phyloP scores from a whole-genome alignment of 2,888 invertebrate species.

The Euclidia mi region DNA sequence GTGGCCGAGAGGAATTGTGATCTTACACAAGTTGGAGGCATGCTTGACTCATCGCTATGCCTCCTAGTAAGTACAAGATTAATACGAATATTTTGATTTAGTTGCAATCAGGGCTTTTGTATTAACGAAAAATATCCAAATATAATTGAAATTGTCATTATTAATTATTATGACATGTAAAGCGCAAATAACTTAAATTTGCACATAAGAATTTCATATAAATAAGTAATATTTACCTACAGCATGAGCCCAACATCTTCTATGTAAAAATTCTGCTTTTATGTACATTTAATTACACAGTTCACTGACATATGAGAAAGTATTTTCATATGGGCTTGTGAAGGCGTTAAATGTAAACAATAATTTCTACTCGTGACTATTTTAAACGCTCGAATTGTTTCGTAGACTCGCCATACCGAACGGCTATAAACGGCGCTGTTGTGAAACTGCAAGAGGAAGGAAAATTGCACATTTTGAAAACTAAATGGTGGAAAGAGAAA shows the following conservation, averaged over 20 bases:
- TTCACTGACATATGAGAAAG: slow-evolving; percentile 21
- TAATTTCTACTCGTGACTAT: slow-evolving; percentile 11
- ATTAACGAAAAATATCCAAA: no score
- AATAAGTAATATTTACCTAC: no score
- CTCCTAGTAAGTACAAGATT: slow-evolving; percentile 92
- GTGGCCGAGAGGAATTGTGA: slow-evolving; percentile 97
- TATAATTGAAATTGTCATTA: no score
- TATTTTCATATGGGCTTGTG: slow-evolving; percentile 20
- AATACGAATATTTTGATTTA: no score
- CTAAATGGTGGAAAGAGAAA: slow-evolving; percentile 99
- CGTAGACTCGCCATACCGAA: slow-evolving; percentile 97
- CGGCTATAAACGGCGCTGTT: slow-evolving; percentile 98
- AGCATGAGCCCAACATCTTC: no score
- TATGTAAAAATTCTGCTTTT: no score
- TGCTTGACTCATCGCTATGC: slow-evolving; percentile 98
- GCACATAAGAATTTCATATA: no score
- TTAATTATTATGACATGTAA: no score
- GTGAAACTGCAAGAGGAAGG: slow-evolving; percentile 99
- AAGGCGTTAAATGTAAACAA: slow-evolving; percentile 2
- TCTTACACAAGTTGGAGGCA: slow-evolving; percentile 97
- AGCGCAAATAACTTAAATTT: no score
- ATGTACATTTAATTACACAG: slow-evolving; percentile 37
- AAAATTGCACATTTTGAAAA: slow-evolving; percentile 97
- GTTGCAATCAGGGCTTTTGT: no score
- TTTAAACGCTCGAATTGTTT: slow-evolving; percentile 38